Evolutionary conservation across 2,888 invertebrate genomes (phyloP).

Genomic region (Netelia inedita): DNA sequence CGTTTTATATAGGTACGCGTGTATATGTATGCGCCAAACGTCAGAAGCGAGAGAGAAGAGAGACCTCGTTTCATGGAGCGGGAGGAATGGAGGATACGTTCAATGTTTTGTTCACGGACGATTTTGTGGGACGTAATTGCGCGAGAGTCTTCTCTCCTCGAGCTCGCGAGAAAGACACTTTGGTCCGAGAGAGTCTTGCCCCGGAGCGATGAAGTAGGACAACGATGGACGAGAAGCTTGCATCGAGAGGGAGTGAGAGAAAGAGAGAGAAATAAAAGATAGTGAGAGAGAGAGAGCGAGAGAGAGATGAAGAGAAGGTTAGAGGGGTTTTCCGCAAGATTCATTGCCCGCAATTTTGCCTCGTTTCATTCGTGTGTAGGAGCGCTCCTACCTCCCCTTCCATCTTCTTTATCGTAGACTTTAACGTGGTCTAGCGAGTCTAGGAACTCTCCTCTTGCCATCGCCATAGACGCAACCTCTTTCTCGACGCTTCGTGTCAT

Average conservation of each 20-base stretch:
- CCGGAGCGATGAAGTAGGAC: slow-evolving; percentile 33
- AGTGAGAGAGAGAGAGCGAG: not conserved
- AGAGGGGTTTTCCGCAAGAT: slow-evolving; percentile 49
- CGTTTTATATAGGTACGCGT: not conserved
- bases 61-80: slow-evolving; percentile 33
- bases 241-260: slow-evolving; percentile 55
- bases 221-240: slow-evolving; percentile 36
- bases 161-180: slow-evolving; percentile 19
- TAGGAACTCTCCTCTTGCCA: slow-evolving; percentile 1
- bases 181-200: slow-evolving; percentile 19
- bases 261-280: too few species aligned
- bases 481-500: slow-evolving; percentile 17
- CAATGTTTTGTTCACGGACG: slow-evolving; percentile 61
- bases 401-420: slow-evolving; percentile 43
- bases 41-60: slow-evolving; percentile 1
- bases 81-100: slow-evolving; percentile 31
- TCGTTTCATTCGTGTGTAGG: slow-evolving; percentile 46
- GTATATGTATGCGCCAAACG: not conserved
- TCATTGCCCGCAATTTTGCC: slow-evolving; percentile 68
- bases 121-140: slow-evolving; percentile 64
- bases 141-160: slow-evolving; percentile 28
- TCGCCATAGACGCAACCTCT: slow-evolving; percentile 29
- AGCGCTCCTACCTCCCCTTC: slow-evolving; percentile 15
- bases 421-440: slow-evolving; percentile 56
- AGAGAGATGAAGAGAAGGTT: slow-evolving; percentile 55